A percentile compares a stretch with the other conserved stretches of the same genome.
These are phyloP conservation scores for Xanthorhoe spadicearia DNA, from an alignment of 2,888 invertebrate species.

Conservation along the genomic window DNA sequence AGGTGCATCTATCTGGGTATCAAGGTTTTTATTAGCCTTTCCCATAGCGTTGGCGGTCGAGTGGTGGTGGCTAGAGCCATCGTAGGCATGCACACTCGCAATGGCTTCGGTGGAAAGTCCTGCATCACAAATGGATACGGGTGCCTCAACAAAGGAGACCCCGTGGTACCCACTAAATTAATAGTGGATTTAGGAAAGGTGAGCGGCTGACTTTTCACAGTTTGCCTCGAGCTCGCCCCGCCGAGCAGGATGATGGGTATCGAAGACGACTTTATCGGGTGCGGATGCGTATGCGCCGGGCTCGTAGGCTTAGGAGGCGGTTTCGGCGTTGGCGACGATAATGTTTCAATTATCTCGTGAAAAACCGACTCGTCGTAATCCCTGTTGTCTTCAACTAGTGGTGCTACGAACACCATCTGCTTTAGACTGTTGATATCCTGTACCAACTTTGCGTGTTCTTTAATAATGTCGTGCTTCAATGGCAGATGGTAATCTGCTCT, in stretches of 20 bases:
- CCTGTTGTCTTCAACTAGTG: slow-evolving; percentile 62
- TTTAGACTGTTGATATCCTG: slow-evolving; percentile 77
- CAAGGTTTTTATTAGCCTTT: slow-evolving; percentile 67
- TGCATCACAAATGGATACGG: slow-evolving; percentile 75
- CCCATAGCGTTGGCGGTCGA: slow-evolving; percentile 63
- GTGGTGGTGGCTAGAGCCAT: slow-evolving; percentile 55
- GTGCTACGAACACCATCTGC: slow-evolving; percentile 68
- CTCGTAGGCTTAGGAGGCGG: slow-evolving; percentile 32
- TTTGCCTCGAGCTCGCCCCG: slow-evolving; percentile 66
- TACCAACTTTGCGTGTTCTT: slow-evolving; percentile 78
- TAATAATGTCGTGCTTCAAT: slow-evolving; percentile 65
- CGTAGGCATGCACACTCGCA: slow-evolving; percentile 69
- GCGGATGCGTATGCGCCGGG: slow-evolving; percentile 31
- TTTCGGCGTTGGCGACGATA: slow-evolving; percentile 52
- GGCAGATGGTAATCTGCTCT: slow-evolving; percentile 45
- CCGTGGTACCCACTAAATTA: slow-evolving; percentile 70
- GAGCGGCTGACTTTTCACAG: slow-evolving; percentile 61
- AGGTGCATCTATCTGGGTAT: slow-evolving; percentile 58
- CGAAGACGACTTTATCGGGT: slow-evolving; percentile 53
- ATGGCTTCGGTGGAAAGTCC: slow-evolving; percentile 46
- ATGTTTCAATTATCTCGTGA: slow-evolving; percentile 72
- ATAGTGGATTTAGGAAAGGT: slow-evolving; percentile 63
- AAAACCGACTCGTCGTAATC: slow-evolving; percentile 78
- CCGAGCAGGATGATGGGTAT: slow-evolving; percentile 70
- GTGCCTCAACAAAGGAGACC: slow-evolving; percentile 67